Base-by-base conservation (phyloP, 2,888 invertebrate genomes). In the Dasypolia templi region DNA sequence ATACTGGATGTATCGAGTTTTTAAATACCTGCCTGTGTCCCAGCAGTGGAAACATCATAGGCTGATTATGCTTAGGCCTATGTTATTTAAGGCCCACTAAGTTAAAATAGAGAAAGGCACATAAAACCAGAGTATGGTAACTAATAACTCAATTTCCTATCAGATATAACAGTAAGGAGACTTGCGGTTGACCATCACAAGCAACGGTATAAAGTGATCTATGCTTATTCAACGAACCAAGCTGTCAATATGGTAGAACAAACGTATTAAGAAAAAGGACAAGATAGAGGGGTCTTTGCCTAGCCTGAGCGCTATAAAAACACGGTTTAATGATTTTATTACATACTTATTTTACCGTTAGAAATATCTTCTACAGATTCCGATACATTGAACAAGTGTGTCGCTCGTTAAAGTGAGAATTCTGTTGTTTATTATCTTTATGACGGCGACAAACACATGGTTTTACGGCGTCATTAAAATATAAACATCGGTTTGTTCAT, bases 321-420 rank as follows among this genome's bases (percentile, higher is more conserved):
- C 49, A 19, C 3, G 22, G 17, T 56, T 55, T 61, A 29, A 61
- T 69, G 59, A 22, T 46, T 68, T 68, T 68, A 59, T 68, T n/a
- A 59, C 39, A 46, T 72, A 29, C 55, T 49, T 56, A 66, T 22
- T 22, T 19, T 19, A 6, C 22, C 46, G 26, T 79, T 55, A 72
- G 51, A 79, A 79, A 78, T 74, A 75, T 67, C 35, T 66, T 49
- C 22, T 46, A 74, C 42, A 42, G 26, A 80, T 80, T 63, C 56
- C 62, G 46, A 66, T 62, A 62, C 55, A 63, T 64, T 49, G 51
- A 80, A 56, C 56, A 65, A 67, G 75, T 78, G 51, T 55, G 62
- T n/a, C 66, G 65, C 39, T 49, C 79, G 70, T 79, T 79, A 64
- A 72, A 69, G 22, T 62, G 63, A 56, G 19, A 42, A 70, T 74